These are phyloP conservation scores for Melanotaenia parkinsoni DNA, from an alignment of 2,797 vertebrate genomes.

Conservation along the genomic window DNA sequence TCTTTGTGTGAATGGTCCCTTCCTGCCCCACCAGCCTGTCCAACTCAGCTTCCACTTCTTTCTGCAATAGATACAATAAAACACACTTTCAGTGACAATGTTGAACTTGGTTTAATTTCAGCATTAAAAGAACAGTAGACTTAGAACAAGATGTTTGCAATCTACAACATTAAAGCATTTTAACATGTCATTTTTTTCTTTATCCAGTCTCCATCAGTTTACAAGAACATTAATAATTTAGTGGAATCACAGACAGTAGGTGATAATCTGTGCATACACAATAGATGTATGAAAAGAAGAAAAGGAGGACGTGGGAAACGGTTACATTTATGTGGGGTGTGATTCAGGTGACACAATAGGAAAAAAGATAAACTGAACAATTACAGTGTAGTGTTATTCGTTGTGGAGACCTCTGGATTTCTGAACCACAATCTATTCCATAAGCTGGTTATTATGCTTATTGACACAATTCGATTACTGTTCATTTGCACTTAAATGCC, in stretches of 20 bases:
- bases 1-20: slow-evolving; percentile 90
- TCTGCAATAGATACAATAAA: slow-evolving; percentile 74
- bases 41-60: slow-evolving; percentile 87
- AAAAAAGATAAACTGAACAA: no score
- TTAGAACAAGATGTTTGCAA: no score
- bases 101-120: background rate
- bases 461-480: background rate
- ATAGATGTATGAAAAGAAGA: background rate
- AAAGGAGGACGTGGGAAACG: background rate
- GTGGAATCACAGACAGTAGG: background rate
- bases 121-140: no score
- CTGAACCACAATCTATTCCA: background rate
- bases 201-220: background rate
- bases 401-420: background rate
- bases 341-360: background rate
- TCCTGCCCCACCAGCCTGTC: slow-evolving; percentile 90
- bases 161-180: no score
- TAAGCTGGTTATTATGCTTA: background rate
- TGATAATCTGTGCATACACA: background rate
- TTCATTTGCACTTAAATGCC: no score
- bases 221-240: background rate
- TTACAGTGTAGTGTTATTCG: no score
- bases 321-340: background rate
- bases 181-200: no score
- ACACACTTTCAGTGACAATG: background rate